A percentile compares a stretch with the other conserved stretches of the same genome.
phyloP scores from a whole-genome alignment of 1,140 invertebrate species.

The Lordiphosa mommai region DNA sequence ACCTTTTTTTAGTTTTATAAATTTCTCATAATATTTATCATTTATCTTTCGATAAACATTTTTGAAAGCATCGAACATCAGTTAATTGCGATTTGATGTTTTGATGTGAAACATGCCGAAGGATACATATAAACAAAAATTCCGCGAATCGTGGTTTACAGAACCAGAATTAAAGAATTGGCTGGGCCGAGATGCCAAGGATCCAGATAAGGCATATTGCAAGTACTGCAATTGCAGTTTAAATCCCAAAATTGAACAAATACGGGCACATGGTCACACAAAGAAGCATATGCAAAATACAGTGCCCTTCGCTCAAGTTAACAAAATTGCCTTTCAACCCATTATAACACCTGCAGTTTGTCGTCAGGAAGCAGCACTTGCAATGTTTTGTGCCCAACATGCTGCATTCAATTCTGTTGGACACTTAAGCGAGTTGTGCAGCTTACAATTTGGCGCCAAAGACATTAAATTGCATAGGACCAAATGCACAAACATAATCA shows the following conservation, averaged over 20 bases:
- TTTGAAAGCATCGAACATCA: too few species aligned
- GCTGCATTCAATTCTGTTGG: background rate
- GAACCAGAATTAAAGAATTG: background rate
- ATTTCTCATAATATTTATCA: too few species aligned
- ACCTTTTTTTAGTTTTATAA: too few species aligned
- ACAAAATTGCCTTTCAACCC: background rate
- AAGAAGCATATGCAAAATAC: too few species aligned
- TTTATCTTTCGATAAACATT: too few species aligned
- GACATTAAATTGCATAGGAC: too few species aligned
- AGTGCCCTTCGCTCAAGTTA: too few species aligned
- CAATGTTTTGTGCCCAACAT: background rate
- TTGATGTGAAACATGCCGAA: too few species aligned
- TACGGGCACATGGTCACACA: too few species aligned
- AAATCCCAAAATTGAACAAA: slow-evolving; percentile 3
- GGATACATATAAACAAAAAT: slow-evolving; percentile 7
- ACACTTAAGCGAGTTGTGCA: background rate
- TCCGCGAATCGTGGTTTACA: background rate
- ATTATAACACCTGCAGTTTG: background rate
- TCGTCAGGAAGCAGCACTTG: background rate
- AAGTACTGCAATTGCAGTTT: slow-evolving; percentile 10
- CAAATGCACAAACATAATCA: too few species aligned
- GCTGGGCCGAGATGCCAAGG: background rate
- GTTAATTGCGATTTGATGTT: too few species aligned
- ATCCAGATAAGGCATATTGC: slow-evolving; percentile 1
- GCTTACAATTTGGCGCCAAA: background rate